Evolutionary conservation across 2,797 vertebrate species (phyloP).

Genomic region (Pitangus sulphuratus): DNA sequence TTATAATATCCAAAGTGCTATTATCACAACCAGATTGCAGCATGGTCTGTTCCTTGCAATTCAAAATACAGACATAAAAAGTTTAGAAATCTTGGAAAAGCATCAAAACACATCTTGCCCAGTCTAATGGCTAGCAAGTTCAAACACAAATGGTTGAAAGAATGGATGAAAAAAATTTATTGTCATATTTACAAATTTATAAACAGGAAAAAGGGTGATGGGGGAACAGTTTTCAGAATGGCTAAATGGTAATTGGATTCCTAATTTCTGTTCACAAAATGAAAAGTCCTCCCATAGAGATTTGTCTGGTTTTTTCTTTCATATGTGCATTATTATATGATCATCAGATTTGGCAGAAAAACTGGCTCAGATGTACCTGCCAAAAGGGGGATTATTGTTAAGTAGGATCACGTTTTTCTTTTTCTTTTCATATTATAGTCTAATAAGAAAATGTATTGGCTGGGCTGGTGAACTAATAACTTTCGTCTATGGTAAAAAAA

Average conservation of each 20-base stretch:
- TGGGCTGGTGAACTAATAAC: not conserved
- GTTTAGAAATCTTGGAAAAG: not conserved
- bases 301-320: constrained; percentile 14
- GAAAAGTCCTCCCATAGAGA: not conserved
- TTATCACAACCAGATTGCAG: not conserved
- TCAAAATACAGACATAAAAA: not conserved
- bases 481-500: not conserved
- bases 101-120: not conserved
- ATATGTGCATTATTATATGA: not conserved
- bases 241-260: not conserved
- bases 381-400: not conserved
- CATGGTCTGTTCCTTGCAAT: not conserved
- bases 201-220: not conserved
- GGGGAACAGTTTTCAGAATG: not conserved
- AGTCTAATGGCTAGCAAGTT: not conserved
- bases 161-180: not conserved
- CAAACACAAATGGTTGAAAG: not conserved
- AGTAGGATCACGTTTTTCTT: not conserved
- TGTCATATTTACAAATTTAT: not conserved
- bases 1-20: not conserved
- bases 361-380: not conserved
- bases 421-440: not conserved
- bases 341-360: not conserved
- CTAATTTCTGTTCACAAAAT: not conserved
- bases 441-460: not conserved